Percentiles rank a stretch among this genome's conserved stretches.
These are phyloP conservation scores for Trochalopteron elliotii DNA, from an alignment of 2,113 vertebrate species.

Conservation along the genomic window DNA sequence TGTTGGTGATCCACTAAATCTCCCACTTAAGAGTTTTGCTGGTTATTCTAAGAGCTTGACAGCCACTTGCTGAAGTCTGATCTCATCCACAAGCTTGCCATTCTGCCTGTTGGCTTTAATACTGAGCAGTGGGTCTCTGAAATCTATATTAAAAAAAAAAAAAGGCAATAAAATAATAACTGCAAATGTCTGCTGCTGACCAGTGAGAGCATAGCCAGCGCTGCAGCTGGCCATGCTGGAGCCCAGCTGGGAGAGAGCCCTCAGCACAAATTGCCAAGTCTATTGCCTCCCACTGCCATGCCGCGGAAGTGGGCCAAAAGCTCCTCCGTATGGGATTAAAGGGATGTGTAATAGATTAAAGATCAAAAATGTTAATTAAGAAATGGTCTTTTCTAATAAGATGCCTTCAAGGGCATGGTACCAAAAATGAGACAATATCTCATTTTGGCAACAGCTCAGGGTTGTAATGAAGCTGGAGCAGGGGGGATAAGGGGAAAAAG, in stretches of 20 bases:
- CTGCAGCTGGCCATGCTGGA: not conserved
- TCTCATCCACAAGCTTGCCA: constrained; percentile 9
- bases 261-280: constrained; percentile 62
- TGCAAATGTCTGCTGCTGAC: constrained; percentile 39
- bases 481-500: constrained; percentile 52
- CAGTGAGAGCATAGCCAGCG: constrained; percentile 32
- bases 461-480: constrained; percentile 73
- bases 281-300: constrained; percentile 30
- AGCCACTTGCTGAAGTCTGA: constrained; percentile 45
- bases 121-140: not conserved
- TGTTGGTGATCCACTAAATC: constrained; percentile 42
- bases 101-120: not conserved
- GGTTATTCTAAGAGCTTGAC: not conserved
- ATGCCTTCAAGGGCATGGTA: constrained; percentile 78
- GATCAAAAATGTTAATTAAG: constrained; percentile 85
- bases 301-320: constrained; percentile 72
- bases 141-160: not conserved
- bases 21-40: constrained; percentile 5
- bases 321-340: constrained; percentile 73
- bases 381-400: constrained; percentile 82
- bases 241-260: constrained; percentile 72
- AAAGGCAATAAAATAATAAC: not conserved
- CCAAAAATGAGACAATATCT: constrained; percentile 72
- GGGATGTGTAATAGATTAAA: constrained; percentile 78
- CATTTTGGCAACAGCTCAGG: constrained; percentile 70